phyloP scores from a whole-genome alignment of 2,888 invertebrate species.

The Rotaria socialis region DNA sequence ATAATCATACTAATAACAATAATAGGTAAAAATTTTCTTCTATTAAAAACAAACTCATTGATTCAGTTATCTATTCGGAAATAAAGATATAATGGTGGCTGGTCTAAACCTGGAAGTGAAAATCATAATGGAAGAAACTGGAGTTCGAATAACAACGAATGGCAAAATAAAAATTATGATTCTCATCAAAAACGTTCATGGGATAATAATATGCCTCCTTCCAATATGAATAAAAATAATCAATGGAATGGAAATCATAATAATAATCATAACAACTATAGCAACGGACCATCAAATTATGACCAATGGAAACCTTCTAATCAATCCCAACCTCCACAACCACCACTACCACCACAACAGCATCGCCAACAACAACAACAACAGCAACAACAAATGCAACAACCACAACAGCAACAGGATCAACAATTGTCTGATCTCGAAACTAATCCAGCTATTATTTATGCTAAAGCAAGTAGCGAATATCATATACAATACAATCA shows the following conservation, averaged over 20 bases:
- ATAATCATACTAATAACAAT: neutral
- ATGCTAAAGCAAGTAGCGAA: constrained; percentile 17
- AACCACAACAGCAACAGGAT: neutral
- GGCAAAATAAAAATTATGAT: neutral
- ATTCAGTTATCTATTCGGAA: neutral
- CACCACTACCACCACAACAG: neutral
- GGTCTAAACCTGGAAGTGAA: neutral
- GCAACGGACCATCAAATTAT: constrained; percentile 11
- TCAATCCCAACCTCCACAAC: neutral
- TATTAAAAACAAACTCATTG: neutral
- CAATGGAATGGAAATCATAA: constrained; percentile 11
- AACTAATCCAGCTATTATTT: constrained; percentile 19
- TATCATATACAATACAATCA: constrained; percentile 21
- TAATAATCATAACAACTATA: neutral
- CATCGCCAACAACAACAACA: neutral
- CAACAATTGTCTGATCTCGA: neutral
- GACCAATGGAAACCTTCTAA: neutral
- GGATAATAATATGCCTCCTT: neutral
- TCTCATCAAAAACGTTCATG: neutral
- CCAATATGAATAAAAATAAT: neutral
- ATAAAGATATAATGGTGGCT: neutral
- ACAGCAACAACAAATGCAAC: neutral
- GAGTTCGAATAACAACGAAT: neutral
- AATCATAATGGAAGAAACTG: constrained; percentile 11
- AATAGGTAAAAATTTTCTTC: neutral